phyloP scores from a whole-genome alignment of 37 sponge, comb jelly and placozoan species.

The Lycopodina hypogea region DNA sequence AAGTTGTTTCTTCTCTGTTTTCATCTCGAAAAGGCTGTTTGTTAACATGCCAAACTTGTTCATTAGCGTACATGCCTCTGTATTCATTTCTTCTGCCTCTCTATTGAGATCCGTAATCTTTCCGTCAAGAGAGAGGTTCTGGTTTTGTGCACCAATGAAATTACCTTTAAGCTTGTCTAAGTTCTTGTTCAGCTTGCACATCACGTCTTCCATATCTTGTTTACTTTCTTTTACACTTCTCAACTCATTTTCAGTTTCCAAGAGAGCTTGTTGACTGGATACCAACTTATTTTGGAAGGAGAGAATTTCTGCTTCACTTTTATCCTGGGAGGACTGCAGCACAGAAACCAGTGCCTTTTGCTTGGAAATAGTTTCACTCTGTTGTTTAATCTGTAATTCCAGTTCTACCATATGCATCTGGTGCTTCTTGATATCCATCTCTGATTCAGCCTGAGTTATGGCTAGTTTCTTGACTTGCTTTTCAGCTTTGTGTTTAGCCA shows the following conservation, averaged over 20 bases:
- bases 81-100: constrained; percentile 5
- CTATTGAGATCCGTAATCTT: constrained; percentile 5
- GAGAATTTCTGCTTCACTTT: constrained; percentile 33
- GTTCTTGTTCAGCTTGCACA: constrained; percentile 8
- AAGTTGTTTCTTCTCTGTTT: constrained; percentile 13
- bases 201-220: not conserved
- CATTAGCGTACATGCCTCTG: constrained; percentile 22
- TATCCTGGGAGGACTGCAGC: constrained; percentile 18
- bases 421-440: constrained; percentile 5
- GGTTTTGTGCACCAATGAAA: not conserved
- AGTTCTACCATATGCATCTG: constrained; percentile 12
- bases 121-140: constrained; percentile 6
- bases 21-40: constrained; percentile 11
- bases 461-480: constrained; percentile 9
- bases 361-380: constrained; percentile 15
- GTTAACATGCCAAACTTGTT: not conserved
- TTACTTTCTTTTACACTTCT: constrained; percentile 3
- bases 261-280: constrained; percentile 15
- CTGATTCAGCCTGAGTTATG: not conserved
- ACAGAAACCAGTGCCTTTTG: constrained; percentile 5
- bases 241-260: constrained; percentile 24
- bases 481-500: constrained; percentile 8
- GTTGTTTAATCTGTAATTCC: constrained; percentile 3
- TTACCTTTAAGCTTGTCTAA: constrained; percentile 6
- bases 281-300: constrained; percentile 33